Evolutionary conservation across 2,888 invertebrate species (phyloP).

Genomic region (Heliconius sara): DNA sequence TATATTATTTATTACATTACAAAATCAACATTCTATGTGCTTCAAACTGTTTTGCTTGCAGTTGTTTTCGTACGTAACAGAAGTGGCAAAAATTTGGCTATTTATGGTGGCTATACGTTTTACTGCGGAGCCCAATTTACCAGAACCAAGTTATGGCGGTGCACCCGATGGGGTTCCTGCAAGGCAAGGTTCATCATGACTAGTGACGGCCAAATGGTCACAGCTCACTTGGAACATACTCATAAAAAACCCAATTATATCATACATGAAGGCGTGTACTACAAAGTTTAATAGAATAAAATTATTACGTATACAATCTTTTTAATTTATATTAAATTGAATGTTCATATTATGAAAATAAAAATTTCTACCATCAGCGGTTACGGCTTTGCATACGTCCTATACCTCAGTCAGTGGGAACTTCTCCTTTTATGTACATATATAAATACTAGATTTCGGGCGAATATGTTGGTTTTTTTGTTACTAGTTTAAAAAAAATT

Average conservation of each 20-base stretch:
- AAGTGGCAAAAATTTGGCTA: slow-evolving; percentile 53
- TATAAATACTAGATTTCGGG: too few relatives aligned
- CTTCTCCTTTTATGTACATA: too few relatives aligned
- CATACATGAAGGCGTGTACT: slow-evolving; percentile 43
- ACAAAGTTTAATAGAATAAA: background rate
- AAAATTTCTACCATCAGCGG: too few relatives aligned
- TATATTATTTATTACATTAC: background rate
- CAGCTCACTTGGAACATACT: slow-evolving; percentile 45
- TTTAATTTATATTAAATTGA: too few relatives aligned
- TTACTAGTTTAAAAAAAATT: too few relatives aligned
- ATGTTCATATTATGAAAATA: too few relatives aligned
- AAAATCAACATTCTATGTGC: background rate
- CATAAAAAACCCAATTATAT: slow-evolving; percentile 48
- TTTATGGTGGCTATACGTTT: slow-evolving; percentile 54
- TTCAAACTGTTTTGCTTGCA: slow-evolving; percentile 44
- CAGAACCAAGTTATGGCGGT: slow-evolving; percentile 52
- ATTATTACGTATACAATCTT: background rate
- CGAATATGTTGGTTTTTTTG: too few relatives aligned
- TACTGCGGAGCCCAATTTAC: slow-evolving; percentile 47
- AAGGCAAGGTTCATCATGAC: slow-evolving; percentile 50
- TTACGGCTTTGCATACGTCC: too few relatives aligned
- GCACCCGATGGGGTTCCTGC: slow-evolving; percentile 51
- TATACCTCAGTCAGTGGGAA: too few relatives aligned
- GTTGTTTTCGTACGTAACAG: slow-evolving; percentile 50
- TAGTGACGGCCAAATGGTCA: slow-evolving; percentile 37